Evolutionary conservation across 2,797 vertebrate species (phyloP).

Genomic region (Luscinia luscinia): DNA sequence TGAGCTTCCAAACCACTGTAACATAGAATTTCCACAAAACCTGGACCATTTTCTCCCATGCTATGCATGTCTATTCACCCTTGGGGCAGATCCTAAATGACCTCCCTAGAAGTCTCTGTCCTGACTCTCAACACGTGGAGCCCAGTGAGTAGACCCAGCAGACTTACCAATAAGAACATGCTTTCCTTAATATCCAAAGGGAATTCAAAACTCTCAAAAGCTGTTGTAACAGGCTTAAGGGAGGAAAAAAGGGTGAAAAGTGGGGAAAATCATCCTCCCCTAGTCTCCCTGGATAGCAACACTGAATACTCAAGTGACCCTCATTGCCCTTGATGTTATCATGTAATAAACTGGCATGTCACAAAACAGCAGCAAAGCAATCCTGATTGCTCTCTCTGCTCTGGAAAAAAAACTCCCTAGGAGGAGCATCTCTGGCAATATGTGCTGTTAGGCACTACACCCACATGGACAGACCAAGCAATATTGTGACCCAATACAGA

Average conservation of each 20-base stretch:
- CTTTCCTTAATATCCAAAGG: not conserved
- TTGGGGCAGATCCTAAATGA: not conserved
- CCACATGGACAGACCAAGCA: not conserved
- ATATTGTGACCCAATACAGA: not conserved
- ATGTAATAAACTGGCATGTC: not conserved
- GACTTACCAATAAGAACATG: not conserved
- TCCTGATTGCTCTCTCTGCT: not conserved
- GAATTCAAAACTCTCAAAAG: not conserved
- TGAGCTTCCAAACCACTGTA: not conserved
- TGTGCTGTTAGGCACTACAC: not conserved
- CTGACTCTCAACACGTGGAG: not conserved
- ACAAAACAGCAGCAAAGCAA: not conserved
- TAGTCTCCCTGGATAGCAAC: not conserved
- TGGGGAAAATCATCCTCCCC: not conserved
- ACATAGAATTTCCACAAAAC: not conserved
- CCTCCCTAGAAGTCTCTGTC: not conserved
- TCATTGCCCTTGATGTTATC: not conserved
- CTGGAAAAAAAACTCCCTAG: not conserved
- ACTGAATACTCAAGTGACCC: not conserved
- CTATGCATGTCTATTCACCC: not conserved
- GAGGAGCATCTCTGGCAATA: not conserved
- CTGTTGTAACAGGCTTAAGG: not conserved
- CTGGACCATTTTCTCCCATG: not conserved
- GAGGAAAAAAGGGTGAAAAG: not conserved
- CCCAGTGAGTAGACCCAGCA: not conserved